Base-by-base conservation (phyloP, 2,888 invertebrate species). In the Eremobia ochroleuca region DNA sequence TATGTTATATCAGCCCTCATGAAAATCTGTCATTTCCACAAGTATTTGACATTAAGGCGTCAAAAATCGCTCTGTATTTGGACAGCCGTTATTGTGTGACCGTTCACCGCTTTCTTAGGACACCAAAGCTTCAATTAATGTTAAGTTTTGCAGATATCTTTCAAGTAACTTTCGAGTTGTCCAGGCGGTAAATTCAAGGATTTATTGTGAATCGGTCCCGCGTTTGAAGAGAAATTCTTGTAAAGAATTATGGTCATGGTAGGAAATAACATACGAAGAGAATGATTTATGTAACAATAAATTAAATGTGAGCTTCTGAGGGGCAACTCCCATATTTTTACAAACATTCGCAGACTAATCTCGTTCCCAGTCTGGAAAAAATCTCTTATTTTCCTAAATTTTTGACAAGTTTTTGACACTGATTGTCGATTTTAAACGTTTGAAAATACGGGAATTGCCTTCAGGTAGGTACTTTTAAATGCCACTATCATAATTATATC, bases 181-280 rank as follows among this genome's bases (percentile, higher is more conserved):
- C 37, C 62, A 69, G 37, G 15, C 34, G n/a, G 25, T 62, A 49
- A 40, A 74, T 64, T 75, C 21, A 43, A 62, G 21, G 37, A 37
- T 72, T 78, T 66, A 58, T 55, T 75, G 49, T 5, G 31, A 64
- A 75, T 75, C 25, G 28, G 58, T 68, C 58, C 65, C 65, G 80
- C 43, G 15, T 40, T 73, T 11, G 28, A 46, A 31, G 46, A 71
- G 28, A 77, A 61, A 43, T 28, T 40, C 9, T 75, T n/a, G 1
- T 15, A 43, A 15, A 43, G 15, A 15, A 43, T 43, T 15, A 43
- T 43, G 43, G 4, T 43, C 15, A 18, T 46, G 18, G 46, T 46
- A 46, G 46, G 5, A 46, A 18, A 18, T 18, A 46, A 46, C 46
- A 18, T 46, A 18, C 46, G 46, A 46, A 46, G 46, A 21, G 46